phyloP scores from a whole-genome alignment of 2,113 vertebrate genomes.

The Caloenas nicobarica region DNA sequence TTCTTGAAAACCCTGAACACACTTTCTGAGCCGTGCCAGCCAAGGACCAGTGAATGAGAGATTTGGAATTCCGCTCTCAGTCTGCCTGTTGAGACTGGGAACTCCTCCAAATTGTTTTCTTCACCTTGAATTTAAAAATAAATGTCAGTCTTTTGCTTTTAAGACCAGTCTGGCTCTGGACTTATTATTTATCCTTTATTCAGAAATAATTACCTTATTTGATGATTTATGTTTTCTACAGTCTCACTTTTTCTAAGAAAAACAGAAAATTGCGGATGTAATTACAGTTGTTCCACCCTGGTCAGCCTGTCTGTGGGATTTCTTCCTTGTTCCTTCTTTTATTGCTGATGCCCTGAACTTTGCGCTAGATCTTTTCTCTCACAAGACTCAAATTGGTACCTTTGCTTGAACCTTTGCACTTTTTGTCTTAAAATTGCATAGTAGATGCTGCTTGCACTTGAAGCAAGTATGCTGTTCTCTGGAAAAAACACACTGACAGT shows the following conservation, averaged over 20 bases:
- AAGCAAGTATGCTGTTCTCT: not conserved
- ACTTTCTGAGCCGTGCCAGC: not conserved
- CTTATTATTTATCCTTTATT: not conserved
- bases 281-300: not conserved
- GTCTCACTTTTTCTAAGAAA: not conserved
- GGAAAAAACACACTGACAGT: not conserved
- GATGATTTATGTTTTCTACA: not conserved
- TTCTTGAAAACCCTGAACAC: not conserved
- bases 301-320: not conserved
- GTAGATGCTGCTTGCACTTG: not conserved
- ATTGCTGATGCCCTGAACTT: not conserved
- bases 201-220: not conserved
- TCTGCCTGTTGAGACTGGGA: not conserved
- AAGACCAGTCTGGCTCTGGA: not conserved
- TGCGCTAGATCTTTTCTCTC: not conserved
- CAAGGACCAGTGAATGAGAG: not conserved
- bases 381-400: not conserved
- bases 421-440: not conserved
- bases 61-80: not conserved
- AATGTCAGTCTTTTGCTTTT: not conserved
- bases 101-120: not conserved
- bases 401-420: not conserved
- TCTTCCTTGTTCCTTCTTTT: not conserved
- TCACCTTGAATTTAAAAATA: not conserved
- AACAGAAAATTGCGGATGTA: not conserved